phyloP scores from a whole-genome alignment of 2,888 invertebrate genomes.

The Troglohyphantes excavatus region DNA sequence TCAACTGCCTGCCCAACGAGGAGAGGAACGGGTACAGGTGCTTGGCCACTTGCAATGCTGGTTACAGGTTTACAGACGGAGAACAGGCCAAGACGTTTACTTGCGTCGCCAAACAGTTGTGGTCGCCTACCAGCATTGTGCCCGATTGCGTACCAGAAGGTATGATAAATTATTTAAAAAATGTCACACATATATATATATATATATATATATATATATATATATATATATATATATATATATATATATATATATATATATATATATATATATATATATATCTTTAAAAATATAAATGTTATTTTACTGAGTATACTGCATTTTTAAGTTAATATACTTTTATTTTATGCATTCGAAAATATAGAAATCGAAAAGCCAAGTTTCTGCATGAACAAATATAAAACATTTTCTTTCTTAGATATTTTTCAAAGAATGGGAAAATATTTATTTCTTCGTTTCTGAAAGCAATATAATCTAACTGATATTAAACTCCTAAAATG shows the following conservation, averaged over 20 bases:
- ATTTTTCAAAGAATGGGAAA: too few relatives aligned
- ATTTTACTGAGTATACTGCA: too few relatives aligned
- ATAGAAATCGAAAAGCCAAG: too few relatives aligned
- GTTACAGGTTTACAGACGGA: slow-evolving; percentile 94
- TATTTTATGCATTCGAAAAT: too few relatives aligned
- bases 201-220: background rate
- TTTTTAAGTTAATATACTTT: too few relatives aligned
- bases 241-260: background rate
- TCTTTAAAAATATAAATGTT: too few relatives aligned
- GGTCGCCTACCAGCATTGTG: slow-evolving; percentile 94
- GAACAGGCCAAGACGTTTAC: slow-evolving; percentile 93
- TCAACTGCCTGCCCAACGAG: slow-evolving; percentile 92
- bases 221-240: background rate
- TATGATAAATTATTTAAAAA: slow-evolving; percentile 81
- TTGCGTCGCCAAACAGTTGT: slow-evolving; percentile 89
- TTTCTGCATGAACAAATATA: too few relatives aligned
- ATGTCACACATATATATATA: background rate
- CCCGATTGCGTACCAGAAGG: slow-evolving; percentile 97
- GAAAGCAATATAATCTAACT: too few relatives aligned
- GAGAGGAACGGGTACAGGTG: slow-evolving; percentile 87
- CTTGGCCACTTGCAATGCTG: slow-evolving; percentile 93
- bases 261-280: too few relatives aligned
- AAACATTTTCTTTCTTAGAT: too few relatives aligned
- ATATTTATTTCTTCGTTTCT: too few relatives aligned
- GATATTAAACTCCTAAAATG: too few relatives aligned